Conservation (phyloP, 2,888 invertebrate species). For the Ceraclea dissimilis region DNA sequence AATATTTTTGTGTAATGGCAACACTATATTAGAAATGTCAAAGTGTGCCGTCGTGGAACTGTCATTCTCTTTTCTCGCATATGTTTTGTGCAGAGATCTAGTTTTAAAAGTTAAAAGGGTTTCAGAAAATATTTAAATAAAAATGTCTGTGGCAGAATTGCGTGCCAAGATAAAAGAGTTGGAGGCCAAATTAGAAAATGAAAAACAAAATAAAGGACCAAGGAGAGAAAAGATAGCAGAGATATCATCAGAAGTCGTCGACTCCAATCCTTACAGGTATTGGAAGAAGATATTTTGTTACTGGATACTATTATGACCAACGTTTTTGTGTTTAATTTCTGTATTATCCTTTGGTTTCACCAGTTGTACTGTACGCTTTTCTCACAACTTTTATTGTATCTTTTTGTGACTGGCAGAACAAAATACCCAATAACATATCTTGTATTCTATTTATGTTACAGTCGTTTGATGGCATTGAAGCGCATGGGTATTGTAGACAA, state of each 20-base stretch:
- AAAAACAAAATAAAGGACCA: conserved; percentile 37
- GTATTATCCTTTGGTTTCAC: no score
- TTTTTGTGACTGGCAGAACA: no score
- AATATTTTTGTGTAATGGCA: neutral
- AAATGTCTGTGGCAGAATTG: conserved; percentile 46
- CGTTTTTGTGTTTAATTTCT: neutral
- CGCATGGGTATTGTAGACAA: conserved; percentile 98
- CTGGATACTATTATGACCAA: neutral
- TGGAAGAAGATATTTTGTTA: neutral
- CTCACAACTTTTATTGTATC: no score
- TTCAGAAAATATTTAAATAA: neutral
- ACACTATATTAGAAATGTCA: neutral
- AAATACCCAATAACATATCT: no score
- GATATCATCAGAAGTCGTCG: conserved; percentile 95
- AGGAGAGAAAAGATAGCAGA: conserved; percentile 70
- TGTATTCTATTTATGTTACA: conserved; percentile 44
- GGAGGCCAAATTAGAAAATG: conserved; percentile 53
- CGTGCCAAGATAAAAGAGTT: conserved; percentile 55
- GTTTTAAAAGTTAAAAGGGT: neutral
- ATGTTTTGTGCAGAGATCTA: neutral
- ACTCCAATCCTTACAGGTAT: conserved; percentile 96
- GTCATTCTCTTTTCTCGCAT: neutral
- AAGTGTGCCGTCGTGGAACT: neutral
- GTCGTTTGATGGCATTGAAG: conserved; percentile 97
- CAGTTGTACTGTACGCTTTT: no score